Evolutionary conservation across 2,113 vertebrate species (phyloP), one percentile per base, ranked within the genome.

Genomic region (Mustela lutreola): DNA sequence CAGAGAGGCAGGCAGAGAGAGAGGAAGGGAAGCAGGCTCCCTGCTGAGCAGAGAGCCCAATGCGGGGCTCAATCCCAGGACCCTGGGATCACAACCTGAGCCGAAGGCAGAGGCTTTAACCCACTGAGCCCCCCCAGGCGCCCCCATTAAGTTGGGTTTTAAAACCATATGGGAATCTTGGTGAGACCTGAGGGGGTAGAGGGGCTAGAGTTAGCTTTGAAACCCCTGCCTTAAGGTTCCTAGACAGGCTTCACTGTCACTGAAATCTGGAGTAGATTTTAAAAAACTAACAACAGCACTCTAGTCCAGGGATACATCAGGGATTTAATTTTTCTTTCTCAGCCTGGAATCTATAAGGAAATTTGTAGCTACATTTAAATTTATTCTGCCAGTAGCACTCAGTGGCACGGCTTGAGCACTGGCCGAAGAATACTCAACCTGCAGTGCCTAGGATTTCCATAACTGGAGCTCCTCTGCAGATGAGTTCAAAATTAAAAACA

Each of bases 401-500:
- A 75, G 5, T 65, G 56, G 42, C 86, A 86, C 5, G 9, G 16
- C 31, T 83, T 75, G 21, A 89, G 19, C 78, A 56, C 11, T 42
- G 56, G 9, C 21, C 60, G 2, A 84, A 97, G 62, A 83, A 18
- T 85, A 42, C 11, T 92, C 58, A 89, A 10, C 48, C 26, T 88
- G 14, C 18, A 31, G 28, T 50, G 15, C 42, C 48, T 79, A 33
- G 26, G 45, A 65, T 60, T 92, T 97, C 36, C 11, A 75, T 90
- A 91, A 86, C 33, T n/a, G 78, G 82, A 73, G 28, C 15, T 84
- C 33, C 8, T 82, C 28, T 91, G 36, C 11, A 82, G 65, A 45
- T 95, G 81, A 85, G 4, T 94, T 88, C 42, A 86, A 75, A 96
- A 67, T 86, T 81, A 82, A 62, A 62, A 97, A 53, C 45, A 82